Percentiles rank a stretch among this genome's conserved stretches.
phyloP scores from a whole-genome alignment of 2,888 invertebrate species.

The Pristionchus maxplancki region DNA sequence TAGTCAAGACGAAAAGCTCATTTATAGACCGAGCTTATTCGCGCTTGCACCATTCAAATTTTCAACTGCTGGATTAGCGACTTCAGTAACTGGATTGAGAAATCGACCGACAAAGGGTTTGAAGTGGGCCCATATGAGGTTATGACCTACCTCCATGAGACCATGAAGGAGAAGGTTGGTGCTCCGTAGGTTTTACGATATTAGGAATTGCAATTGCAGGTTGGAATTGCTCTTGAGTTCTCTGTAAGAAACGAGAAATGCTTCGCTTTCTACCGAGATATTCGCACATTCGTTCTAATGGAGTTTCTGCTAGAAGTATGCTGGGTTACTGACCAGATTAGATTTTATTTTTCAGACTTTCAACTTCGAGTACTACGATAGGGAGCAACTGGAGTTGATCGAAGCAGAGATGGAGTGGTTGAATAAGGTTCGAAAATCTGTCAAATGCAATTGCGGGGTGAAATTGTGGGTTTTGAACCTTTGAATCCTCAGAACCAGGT shows the following conservation, averaged over 20 bases:
- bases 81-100: neutral
- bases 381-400: neutral
- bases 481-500: neutral
- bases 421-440: no score
- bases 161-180: neutral
- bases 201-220: neutral
- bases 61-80: neutral
- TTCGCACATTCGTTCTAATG: neutral
- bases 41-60: neutral
- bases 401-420: neutral
- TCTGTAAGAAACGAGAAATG: neutral
- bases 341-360: neutral
- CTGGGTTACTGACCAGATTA: no score
- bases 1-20: neutral
- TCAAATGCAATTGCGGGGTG: no score
- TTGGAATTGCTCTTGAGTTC: neutral
- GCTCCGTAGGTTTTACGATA: no score
- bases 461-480: no score
- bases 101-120: neutral
- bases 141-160: neutral
- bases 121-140: neutral
- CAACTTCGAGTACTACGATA: neutral
- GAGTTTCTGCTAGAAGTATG: neutral
- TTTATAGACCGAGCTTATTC: neutral
- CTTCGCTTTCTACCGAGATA: conserved; percentile 4